These are phyloP conservation scores for Pandemis heparana DNA, from an alignment of 2,888 invertebrate species.

Conservation along the genomic window DNA sequence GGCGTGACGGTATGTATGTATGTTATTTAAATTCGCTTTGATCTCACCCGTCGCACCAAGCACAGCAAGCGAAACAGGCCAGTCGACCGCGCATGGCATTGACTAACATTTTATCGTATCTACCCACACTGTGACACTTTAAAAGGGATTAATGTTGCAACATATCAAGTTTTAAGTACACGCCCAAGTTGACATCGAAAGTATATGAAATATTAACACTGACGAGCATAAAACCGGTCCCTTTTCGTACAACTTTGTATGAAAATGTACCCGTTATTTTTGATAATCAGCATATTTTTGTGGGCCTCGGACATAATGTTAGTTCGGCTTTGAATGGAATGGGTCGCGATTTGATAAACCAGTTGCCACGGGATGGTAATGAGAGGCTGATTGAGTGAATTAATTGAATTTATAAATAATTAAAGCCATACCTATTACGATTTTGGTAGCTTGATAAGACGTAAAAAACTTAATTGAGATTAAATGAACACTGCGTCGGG, in stretches of 20 bases:
- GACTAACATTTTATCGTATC: conserved; percentile 65
- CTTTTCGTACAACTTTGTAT: too few species aligned
- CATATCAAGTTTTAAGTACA: conserved; percentile 49
- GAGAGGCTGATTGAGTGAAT: background rate
- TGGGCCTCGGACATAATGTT: background rate
- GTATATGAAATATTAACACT: background rate
- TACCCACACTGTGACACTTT: conserved; percentile 64
- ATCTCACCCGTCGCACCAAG: conserved; percentile 10
- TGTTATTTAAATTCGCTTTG: background rate
- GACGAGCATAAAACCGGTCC: too few species aligned
- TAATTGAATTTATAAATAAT: conserved; percentile 8
- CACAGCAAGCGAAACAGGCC: conserved; percentile 59
- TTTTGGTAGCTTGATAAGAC: conserved; percentile 9
- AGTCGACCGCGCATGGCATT: conserved; percentile 67
- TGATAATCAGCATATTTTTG: background rate
- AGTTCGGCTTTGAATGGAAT: background rate
- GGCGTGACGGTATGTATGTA: too few species aligned
- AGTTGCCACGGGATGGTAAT: conserved; percentile 9
- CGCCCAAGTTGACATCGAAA: conserved; percentile 17
- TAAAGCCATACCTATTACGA: background rate
- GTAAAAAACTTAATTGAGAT: background rate
- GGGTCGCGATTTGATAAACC: conserved; percentile 21
- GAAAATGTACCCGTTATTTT: too few species aligned
- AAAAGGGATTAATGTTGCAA: conserved; percentile 70
- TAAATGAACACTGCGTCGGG: background rate